These are phyloP conservation scores for Gobionotothen gibberifrons DNA, from an alignment of 2,797 vertebrate species.

Conservation along the genomic window DNA sequence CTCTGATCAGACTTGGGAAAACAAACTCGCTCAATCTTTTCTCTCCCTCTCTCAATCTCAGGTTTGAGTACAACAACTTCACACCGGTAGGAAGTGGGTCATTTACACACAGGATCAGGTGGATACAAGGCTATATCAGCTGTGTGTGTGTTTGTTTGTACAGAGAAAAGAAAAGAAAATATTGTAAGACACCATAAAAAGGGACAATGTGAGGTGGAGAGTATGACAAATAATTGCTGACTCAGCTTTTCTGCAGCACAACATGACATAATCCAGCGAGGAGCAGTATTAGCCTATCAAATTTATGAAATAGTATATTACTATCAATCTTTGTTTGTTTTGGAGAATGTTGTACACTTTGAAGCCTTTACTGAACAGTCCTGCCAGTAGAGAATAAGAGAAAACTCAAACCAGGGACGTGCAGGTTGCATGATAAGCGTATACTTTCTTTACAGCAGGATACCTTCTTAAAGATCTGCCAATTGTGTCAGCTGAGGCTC, in stretches of 20 bases:
- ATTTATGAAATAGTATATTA: neutral
- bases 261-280: too few relatives aligned
- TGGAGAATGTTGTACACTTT: neutral
- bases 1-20: constrained; percentile 43
- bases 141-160: neutral
- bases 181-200: neutral
- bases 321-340: neutral
- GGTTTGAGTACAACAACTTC: constrained; percentile 49
- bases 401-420: neutral
- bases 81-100: constrained; percentile 42
- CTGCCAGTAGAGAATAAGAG: neutral
- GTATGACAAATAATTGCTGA: neutral
- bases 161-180: too few relatives aligned
- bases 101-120: constrained; percentile 42
- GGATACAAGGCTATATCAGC: neutral
- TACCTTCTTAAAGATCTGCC: constrained; percentile 1
- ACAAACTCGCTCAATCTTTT: neutral
- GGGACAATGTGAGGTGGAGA: neutral
- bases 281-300: neutral
- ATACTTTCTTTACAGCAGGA: neutral
- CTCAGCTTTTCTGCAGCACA: too few relatives aligned
- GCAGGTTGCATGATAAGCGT: neutral
- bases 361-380: neutral
- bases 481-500: constrained; percentile 4
- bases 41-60: constrained; percentile 6